These are phyloP conservation scores for Anagrus nilaparvatae DNA, from an alignment of 1,140 invertebrate species.

Conservation along the genomic window DNA sequence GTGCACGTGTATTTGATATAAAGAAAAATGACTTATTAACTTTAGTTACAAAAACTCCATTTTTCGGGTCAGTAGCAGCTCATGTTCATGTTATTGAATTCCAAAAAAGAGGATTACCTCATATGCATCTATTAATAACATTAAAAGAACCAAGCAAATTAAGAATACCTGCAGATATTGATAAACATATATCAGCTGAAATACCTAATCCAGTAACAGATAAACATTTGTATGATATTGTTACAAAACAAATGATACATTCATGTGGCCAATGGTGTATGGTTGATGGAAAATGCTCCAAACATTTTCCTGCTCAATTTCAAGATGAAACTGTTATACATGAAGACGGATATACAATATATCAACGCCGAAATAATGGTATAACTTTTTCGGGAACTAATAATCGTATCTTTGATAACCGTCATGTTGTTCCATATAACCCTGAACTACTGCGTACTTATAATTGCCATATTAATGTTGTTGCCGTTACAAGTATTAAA, in stretches of 20 bases:
- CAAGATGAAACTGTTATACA: slow-evolving; percentile 12
- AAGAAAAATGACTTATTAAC: slow-evolving; percentile 10
- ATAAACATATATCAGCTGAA: slow-evolving; percentile 1
- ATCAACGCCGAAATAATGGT: slow-evolving; percentile 4
- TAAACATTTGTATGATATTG: slow-evolving; percentile 4
- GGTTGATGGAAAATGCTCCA: slow-evolving; percentile 13
- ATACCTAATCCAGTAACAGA: background rate
- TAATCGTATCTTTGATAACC: slow-evolving; percentile 8
- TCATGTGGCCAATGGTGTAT: slow-evolving; percentile 20
- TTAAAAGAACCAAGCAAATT: background rate
- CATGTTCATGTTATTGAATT: too few species aligned
- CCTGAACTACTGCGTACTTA: slow-evolving; percentile 5
- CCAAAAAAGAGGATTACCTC: slow-evolving; percentile 43
- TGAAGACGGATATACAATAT: slow-evolving; percentile 23
- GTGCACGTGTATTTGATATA: slow-evolving; percentile 20
- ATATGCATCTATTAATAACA: slow-evolving; percentile 30
- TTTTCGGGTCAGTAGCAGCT: too few species aligned
- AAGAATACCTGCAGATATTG: background rate
- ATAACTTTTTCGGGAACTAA: background rate
- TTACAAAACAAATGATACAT: slow-evolving; percentile 23
- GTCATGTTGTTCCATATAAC: slow-evolving; percentile 8
- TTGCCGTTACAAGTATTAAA: slow-evolving; percentile 10
- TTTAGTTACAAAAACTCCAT: background rate
- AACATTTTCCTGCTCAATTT: slow-evolving; percentile 16
- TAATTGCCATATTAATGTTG: slow-evolving; percentile 14